phyloP scores from a whole-genome alignment of 2,113 vertebrate genomes.

The Melospiza georgiana region DNA sequence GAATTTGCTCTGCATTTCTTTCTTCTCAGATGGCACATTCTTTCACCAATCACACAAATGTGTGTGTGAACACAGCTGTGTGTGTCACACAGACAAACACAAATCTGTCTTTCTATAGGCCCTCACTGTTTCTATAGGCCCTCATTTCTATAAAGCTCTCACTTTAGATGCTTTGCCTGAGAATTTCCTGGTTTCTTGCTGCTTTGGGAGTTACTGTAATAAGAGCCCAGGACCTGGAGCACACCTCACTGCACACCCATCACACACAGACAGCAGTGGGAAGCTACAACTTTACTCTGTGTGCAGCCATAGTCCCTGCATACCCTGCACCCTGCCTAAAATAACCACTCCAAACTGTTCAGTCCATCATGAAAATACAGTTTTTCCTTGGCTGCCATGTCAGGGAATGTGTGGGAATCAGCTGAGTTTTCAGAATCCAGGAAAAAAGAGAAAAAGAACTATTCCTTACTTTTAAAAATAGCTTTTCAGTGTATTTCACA shows the following conservation, averaged over 20 bases:
- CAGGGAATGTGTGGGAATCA: background rate
- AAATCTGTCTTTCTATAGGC: background rate
- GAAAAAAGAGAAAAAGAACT: background rate
- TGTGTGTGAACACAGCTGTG: background rate
- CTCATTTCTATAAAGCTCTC: background rate
- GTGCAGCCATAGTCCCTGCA: background rate
- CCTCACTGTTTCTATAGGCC: background rate
- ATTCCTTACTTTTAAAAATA: background rate
- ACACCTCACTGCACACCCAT: background rate
- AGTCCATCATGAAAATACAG: no score
- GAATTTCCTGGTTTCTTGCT: background rate
- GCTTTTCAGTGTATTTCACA: background rate
- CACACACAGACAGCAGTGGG: background rate
- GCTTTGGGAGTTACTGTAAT: background rate
- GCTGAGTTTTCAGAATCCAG: background rate
- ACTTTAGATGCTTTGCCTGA: background rate
- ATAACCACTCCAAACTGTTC: no score
- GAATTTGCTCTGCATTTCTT: background rate
- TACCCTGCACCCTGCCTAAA: background rate
- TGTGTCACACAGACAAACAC: background rate
- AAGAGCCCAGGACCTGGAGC: background rate
- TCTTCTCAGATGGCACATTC: background rate
- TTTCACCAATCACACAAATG: background rate
- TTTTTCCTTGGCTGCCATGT: fast-evolving
- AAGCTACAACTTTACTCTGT: background rate